These are phyloP conservation scores for Drosophila littoralis DNA, from an alignment of 1,140 invertebrate species.

Conservation along the genomic window DNA sequence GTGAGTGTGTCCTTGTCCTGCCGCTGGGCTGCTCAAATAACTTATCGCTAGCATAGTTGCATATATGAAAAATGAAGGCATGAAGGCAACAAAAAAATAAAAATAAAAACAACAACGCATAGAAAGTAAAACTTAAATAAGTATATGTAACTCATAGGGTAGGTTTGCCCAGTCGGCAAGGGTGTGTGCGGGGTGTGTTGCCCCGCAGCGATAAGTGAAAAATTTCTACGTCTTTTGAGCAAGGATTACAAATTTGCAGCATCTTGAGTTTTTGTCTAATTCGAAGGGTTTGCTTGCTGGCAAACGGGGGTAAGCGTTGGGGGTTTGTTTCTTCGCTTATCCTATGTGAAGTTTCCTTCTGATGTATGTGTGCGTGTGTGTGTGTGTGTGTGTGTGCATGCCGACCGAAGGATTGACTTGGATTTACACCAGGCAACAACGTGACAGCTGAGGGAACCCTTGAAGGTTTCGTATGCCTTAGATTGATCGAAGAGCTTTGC, in stretches of 20 bases:
- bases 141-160: constrained; percentile 58
- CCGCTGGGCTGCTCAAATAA: constrained; percentile 66
- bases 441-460: constrained; percentile 47
- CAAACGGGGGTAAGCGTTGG: constrained; percentile 14
- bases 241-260: constrained; percentile 81
- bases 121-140: constrained; percentile 79
- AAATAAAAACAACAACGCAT: constrained; percentile 36
- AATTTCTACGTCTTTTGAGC: constrained; percentile 64
- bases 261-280: constrained; percentile 79
- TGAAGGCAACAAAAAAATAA: constrained; percentile 29
- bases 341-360: constrained; percentile 24
- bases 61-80: constrained; percentile 71
- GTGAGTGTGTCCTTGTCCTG: constrained; percentile 34
- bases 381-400: constrained; percentile 35
- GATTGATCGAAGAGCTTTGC: constrained; percentile 53
- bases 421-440: constrained; percentile 67
- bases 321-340: constrained; percentile 32
- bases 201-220: constrained; percentile 73
- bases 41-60: constrained; percentile 74
- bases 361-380: constrained; percentile 3
- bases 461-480: constrained; percentile 41
- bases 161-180: constrained; percentile 17
- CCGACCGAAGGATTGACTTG: constrained; percentile 71
- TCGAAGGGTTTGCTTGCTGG: constrained; percentile 44
- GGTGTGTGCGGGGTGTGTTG: constrained; percentile 29